Evolutionary conservation across 1,140 invertebrate species (phyloP), one percentile per base, ranked within the genome.

Genomic region (Drosophila lowei): DNA sequence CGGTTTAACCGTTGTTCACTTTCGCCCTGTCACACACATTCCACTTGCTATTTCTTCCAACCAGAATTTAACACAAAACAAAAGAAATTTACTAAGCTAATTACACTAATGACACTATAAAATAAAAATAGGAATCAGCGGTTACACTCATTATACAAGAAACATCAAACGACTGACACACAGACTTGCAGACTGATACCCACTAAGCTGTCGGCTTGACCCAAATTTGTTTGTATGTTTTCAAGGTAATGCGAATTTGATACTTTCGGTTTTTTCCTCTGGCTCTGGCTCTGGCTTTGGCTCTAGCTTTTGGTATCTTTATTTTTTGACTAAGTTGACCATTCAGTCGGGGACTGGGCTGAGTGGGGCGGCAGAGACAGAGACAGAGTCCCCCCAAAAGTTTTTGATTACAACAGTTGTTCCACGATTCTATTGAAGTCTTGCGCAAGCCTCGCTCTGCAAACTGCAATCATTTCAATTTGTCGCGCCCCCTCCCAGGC

Each of bases 181-280:
- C 58, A 46, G 56, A 54, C 23, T 25, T 4, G 5, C 59, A 68
- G 57, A 60, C 34, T 38, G 34, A 38, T 38, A 38, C 34, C 34
- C 34, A 38, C 34, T 38, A 38, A 38, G 34, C 34, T 38, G 34
- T 38, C 34, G 34, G 74, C 72, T 86, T 86, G 74, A 86, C 81
- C 81, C 59, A 86, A 85, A 86, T 85, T 85, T 59, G 30, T 55
- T 47, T 64, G 81, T 68, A 64, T 66, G 65, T 67, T 77, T 81
- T 85, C 81, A 85, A 85, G 81, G 81, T 64, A 78, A 77, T 75
- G 73, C 73, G 71, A 85, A 86, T 86, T 75, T 86, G 81, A 85
- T 85, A 85, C 81, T 85, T 85, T 85, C 81, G 60, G 53, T 85
- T 79, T 57, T 44, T 42, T 60, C 56, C 65, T 60, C 34, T 13